Percentiles rank a stretch among this genome's conserved stretches.
Conservation (phyloP, 2,113 vertebrate species). For the Antigone vipio region DNA sequence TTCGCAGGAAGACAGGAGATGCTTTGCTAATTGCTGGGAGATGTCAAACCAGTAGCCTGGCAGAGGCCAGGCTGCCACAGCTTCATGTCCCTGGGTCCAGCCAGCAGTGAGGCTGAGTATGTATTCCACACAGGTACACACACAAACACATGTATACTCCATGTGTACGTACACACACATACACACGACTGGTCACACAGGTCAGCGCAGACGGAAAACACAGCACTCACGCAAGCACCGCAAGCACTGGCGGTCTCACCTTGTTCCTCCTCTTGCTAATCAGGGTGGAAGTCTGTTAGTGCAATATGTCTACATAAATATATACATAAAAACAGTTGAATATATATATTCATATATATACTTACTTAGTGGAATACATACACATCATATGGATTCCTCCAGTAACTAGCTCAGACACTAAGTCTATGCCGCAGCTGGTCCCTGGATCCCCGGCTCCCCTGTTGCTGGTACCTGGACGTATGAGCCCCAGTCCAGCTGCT, state of each 20-base stretch:
- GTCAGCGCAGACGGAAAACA: not conserved
- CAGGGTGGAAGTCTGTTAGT: not conserved
- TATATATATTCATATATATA: not conserved
- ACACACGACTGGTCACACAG: not conserved
- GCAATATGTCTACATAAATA: not conserved
- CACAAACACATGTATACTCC: accelerated
- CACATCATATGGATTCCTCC: not conserved
- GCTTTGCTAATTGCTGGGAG: not conserved
- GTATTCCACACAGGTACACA: not conserved
- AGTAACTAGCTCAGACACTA: not conserved
- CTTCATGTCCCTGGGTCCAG: not conserved
- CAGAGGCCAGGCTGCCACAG: not conserved
- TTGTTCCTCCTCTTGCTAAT: not conserved
- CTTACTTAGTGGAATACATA: not conserved
- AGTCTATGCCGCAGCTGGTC: not conserved
- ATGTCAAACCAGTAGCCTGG: not conserved
- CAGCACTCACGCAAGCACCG: not conserved
- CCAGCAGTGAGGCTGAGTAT: not conserved
- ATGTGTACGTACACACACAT: accelerated
- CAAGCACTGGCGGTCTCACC: not conserved
- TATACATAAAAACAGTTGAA: not conserved
- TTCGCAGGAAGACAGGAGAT: not conserved
- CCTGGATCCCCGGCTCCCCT: not conserved
- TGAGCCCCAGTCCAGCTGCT: not conserved
- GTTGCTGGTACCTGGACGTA: not conserved